Evolutionary conservation across 2,797 vertebrate species (phyloP).

Genomic region (Neosilurus mollespiculum): DNA sequence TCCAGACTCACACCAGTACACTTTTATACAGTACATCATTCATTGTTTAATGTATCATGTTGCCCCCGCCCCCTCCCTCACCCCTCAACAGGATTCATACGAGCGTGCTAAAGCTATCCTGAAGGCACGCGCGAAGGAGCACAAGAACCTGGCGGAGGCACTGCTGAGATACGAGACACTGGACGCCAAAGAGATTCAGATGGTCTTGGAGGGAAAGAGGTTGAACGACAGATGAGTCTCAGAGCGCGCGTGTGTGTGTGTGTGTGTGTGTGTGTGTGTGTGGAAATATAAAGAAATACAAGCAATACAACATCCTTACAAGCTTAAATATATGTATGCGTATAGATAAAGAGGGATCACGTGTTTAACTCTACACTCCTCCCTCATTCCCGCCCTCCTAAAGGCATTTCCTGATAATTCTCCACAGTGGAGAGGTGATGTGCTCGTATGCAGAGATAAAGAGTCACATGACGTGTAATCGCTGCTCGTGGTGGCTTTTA

Average conservation of each 20-base stretch:
- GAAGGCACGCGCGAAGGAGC: slow-evolving; percentile 90
- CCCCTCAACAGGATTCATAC: slow-evolving; percentile 83
- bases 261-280: slow-evolving; percentile 22
- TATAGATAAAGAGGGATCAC: neutral
- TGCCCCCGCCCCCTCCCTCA: too few species aligned
- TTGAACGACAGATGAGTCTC: slow-evolving; percentile 83
- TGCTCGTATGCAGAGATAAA: neutral
- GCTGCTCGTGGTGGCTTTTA: neutral
- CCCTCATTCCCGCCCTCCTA: neutral
- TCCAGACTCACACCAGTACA: neutral
- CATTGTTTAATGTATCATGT: too few species aligned
- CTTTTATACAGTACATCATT: neutral
- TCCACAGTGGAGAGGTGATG: neutral
- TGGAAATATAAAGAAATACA: slow-evolving; percentile 64
- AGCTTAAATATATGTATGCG: neutral
- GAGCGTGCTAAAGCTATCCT: slow-evolving; percentile 90
- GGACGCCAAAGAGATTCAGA: slow-evolving; percentile 94
- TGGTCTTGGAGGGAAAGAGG: slow-evolving; percentile 90
- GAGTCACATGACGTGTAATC: neutral
- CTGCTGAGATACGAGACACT: slow-evolving; percentile 94
- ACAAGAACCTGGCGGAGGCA: slow-evolving; percentile 93
- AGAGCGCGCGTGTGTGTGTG: neutral
- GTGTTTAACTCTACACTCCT: neutral
- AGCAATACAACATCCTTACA: slow-evolving; percentile 54
- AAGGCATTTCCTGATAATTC: neutral